Percentiles rank a stretch among this genome's conserved stretches.
Evolutionary conservation across 2,113 vertebrate genomes (phyloP).

Genomic region (Megaceryle torquata): DNA sequence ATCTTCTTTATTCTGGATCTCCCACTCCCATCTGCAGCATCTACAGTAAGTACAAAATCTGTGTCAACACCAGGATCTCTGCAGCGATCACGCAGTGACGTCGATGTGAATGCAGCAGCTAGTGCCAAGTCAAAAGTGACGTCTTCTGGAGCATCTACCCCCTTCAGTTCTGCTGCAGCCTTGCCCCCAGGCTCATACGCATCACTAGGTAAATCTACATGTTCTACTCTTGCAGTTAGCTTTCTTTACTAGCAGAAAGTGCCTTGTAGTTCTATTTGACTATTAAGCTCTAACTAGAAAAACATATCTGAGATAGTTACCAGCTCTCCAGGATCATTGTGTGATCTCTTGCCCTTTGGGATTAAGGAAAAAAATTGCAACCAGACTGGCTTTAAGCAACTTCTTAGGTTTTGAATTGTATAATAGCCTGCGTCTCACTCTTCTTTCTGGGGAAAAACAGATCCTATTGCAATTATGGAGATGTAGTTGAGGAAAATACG

Average conservation of each 20-base stretch:
- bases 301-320: background rate
- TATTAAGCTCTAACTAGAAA: background rate
- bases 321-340: background rate
- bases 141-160: slow-evolving; percentile 78
- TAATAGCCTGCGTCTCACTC: background rate
- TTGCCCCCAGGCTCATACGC: slow-evolving; percentile 97
- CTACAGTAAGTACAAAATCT: slow-evolving; percentile 84
- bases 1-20: slow-evolving; percentile 60
- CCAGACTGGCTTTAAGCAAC: background rate
- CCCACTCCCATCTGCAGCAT: slow-evolving; percentile 75
- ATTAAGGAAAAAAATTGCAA: background rate
- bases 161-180: slow-evolving; percentile 91
- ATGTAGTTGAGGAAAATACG: background rate
- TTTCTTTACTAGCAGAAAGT: background rate
- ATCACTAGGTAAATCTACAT: slow-evolving; percentile 86
- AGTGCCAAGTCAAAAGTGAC: slow-evolving; percentile 92
- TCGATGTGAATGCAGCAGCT: slow-evolving; percentile 96
- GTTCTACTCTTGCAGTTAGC: background rate
- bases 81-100: slow-evolving; percentile 94
- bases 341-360: slow-evolving; percentile 23
- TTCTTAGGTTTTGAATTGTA: background rate
- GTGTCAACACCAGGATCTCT: slow-evolving; percentile 86
- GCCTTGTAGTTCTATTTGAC: background rate
- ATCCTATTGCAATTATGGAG: background rate
- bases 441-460: slow-evolving; percentile 4